Evolutionary conservation across 2,797 vertebrate species (phyloP).

Genomic region (Muraenolepis orangiensis): DNA sequence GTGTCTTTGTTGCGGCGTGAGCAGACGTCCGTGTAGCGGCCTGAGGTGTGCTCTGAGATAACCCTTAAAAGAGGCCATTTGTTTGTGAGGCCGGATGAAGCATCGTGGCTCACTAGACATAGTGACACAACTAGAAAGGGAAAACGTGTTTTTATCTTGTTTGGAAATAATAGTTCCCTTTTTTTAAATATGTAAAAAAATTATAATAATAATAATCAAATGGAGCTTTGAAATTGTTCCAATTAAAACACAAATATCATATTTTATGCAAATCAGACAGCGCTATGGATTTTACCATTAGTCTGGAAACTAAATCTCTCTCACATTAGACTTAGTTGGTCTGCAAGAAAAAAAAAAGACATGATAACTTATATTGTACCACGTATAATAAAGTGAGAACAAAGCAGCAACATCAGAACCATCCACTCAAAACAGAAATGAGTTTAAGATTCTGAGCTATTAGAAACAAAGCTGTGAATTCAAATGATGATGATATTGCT

Average conservation of each 20-base stretch:
- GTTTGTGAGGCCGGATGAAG: no score
- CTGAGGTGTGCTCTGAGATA: background rate
- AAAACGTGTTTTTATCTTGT: background rate
- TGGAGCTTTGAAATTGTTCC: background rate
- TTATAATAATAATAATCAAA: background rate
- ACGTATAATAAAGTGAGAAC: background rate
- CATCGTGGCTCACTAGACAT: background rate
- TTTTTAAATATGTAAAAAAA: background rate
- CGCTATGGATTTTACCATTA: background rate
- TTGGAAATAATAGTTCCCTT: background rate
- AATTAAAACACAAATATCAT: background rate
- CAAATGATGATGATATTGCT: background rate
- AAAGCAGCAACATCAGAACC: background rate
- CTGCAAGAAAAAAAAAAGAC: background rate
- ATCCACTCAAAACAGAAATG: background rate
- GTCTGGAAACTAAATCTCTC: background rate
- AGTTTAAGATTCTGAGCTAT: background rate
- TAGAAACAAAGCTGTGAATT: background rate
- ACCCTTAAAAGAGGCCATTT: no score
- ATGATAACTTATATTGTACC: no score
- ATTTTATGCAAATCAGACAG: background rate
- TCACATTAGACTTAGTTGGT: background rate
- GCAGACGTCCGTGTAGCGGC: background rate
- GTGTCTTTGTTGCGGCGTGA: background rate
- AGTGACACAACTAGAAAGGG: background rate